phyloP scores from a whole-genome alignment of 1,140 invertebrate genomes.

The Melanaphis sacchari region DNA sequence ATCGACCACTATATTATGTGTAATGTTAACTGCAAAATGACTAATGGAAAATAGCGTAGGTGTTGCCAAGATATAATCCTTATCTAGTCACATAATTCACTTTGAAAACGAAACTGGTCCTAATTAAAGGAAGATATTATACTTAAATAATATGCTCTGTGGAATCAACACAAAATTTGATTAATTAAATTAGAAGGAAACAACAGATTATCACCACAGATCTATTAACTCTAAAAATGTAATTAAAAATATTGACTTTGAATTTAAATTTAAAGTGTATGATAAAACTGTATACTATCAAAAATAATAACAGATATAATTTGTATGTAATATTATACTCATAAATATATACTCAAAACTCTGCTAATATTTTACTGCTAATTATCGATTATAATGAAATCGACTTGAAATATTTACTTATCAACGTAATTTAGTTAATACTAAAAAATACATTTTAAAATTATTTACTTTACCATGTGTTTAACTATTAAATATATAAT shows the following conservation, averaged over 20 bases:
- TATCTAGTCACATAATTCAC: constrained; percentile 37
- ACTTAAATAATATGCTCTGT: neutral
- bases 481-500: neutral
- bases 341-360: neutral
- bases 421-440: neutral
- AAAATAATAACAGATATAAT: neutral
- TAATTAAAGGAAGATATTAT: neutral
- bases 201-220: neutral
- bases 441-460: neutral
- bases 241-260: neutral
- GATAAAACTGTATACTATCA: neutral
- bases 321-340: neutral
- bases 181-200: neutral
- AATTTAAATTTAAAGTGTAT: neutral
- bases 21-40: neutral
- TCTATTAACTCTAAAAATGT: neutral
- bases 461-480: neutral
- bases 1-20: neutral
- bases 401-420: neutral
- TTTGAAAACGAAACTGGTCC: constrained; percentile 9
- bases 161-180: neutral
- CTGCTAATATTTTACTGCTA: neutral
- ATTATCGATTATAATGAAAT: neutral
- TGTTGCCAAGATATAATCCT: constrained; percentile 26
- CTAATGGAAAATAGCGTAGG: constrained; percentile 10